Base-by-base conservation (phyloP, 1,140 invertebrate species). In the Ceratina japonica region DNA sequence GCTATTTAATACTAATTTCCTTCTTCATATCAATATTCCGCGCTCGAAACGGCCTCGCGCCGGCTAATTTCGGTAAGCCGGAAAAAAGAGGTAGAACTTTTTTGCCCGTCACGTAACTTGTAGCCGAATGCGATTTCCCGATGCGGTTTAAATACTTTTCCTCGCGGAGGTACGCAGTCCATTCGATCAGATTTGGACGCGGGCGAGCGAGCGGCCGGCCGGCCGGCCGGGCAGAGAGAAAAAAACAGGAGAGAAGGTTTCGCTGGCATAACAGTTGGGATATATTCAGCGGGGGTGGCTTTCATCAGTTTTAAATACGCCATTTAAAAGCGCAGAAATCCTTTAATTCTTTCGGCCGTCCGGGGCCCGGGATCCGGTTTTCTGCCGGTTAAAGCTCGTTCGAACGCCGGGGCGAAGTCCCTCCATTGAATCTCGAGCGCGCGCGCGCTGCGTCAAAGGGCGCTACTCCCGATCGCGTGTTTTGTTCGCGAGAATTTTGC, bases 301-400 rank as follows among this genome's bases (percentile, higher is more conserved):
- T 64, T 64, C 75, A 54, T 52, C n/a, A 71, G 58, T 27, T 78
- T 69, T 72, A 72, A 78, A 77, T 71, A 62, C 66, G 66, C 44
- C 51, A 54, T 77, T 77, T 77, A 77, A 77, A 77, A 77, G 58
- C 59, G 49, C 49, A 77, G 75, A 71, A 63, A 72, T 77, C 68
- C 68, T 72, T 77, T 77, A 77, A 77, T 77, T 71, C 68, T 77
- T 72, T 72, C 22, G 18, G 3, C 31, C 22, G 5, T 10, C 37
- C 37, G 37, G 37, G 37, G 2, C 37, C 51, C n/a, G 51, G 51
- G 52, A 27, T 56, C 54, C n/a, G 44, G 62, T 20, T n/a, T n/a
- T 16, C 3, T 49, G 24, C 24, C 56, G 75, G 15, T 77, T 63
- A 31, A 63, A 70, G 44, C 66, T 27, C 8, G 64, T 54, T 37